A percentile compares a stretch with the other conserved stretches of the same genome.
These are phyloP conservation scores for Napeogenes inachia DNA, from an alignment of 2,888 invertebrate genomes.

Conservation along the genomic window DNA sequence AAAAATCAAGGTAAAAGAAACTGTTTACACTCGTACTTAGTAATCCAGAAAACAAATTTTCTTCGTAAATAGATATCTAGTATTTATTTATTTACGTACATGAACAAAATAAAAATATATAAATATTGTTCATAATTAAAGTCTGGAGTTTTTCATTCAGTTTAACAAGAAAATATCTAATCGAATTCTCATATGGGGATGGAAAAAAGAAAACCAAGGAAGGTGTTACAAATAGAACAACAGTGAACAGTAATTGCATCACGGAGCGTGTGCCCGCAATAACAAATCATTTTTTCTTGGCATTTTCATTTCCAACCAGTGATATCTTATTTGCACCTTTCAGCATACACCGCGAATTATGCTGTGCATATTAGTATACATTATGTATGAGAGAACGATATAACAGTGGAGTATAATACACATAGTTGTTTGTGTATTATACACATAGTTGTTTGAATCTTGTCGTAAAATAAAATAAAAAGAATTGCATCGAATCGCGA, in stretches of 20 bases:
- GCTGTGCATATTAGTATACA: slow-evolving; percentile 29
- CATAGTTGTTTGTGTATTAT: background rate
- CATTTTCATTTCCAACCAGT: slow-evolving; percentile 53
- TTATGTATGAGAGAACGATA: slow-evolving; percentile 36
- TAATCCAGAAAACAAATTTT: slow-evolving; percentile 51
- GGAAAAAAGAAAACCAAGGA: background rate
- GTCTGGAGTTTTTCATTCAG: background rate
- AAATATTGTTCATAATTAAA: background rate
- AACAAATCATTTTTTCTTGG: slow-evolving; percentile 53
- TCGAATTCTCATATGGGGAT: slow-evolving; percentile 1
- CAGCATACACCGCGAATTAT: slow-evolving; percentile 44
- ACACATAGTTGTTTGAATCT: background rate
- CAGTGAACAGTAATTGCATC: slow-evolving; percentile 45
- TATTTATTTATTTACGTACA: background rate
- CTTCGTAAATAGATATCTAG: slow-evolving; percentile 8
- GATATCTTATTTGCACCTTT: slow-evolving; percentile 52
- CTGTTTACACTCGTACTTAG: slow-evolving; percentile 54
- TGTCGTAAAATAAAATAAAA: slow-evolving; percentile 33
- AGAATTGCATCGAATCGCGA: slow-evolving; percentile 51
- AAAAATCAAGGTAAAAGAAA: slow-evolving; percentile 57
- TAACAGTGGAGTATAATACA: background rate
- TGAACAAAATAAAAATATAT: background rate
- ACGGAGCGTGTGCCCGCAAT: slow-evolving; percentile 45
- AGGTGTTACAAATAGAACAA: slow-evolving; percentile 3
- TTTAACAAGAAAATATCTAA: background rate